Evolutionary conservation across 92 coral and sea anemone genomes (phyloP), one percentile per base, ranked within the genome.

Genomic region (Parazoanthus atlanticus): DNA sequence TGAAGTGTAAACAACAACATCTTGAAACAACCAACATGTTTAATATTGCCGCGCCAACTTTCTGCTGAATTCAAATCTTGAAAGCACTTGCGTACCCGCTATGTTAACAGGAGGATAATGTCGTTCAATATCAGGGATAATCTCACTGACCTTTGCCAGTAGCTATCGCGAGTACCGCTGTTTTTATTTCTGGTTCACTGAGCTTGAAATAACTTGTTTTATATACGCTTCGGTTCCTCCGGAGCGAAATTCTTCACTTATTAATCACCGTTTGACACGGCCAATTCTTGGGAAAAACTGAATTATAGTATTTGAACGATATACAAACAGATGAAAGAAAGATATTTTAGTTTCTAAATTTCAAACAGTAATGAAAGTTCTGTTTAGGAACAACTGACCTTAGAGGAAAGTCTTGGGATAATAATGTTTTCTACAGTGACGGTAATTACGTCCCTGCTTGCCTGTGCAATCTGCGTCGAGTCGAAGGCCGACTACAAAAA

Each of bases 111-210:
- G 1, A 19, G 69, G n/a, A 31, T 29, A 29, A 7, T 25, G 25
- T 19, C 0, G 30, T 46, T 2, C 66, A n/a, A 70, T 16, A n/a
- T 65, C 11, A 71, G 21, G 40, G 67, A 31, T 36, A 28, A 30
- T 29, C 28, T 23, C 33, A 36, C 17, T 47, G 64, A 36, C 49
- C 72, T 61, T 61, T 61, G 33, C 78, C 58, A 84, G 46, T 70
- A 70, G 65, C 40, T 71, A 28, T 84, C 76, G 49, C 52, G 66
- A 25, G 30, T 29, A 84, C 67, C 77, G 46, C 67, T 28, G 64
- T 84, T 30, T 84, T 84, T 69, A 31, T 84, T 72, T 84, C 65
- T 72, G 87, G 87, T 84, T 84, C 87, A 84, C 65, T 84, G 87
- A 69, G 17, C 70, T 70, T 28, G 34, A 84, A 84, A 46, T 71